Conservation (phyloP, 2,113 vertebrate genomes). For the Prinia subflava region DNA sequence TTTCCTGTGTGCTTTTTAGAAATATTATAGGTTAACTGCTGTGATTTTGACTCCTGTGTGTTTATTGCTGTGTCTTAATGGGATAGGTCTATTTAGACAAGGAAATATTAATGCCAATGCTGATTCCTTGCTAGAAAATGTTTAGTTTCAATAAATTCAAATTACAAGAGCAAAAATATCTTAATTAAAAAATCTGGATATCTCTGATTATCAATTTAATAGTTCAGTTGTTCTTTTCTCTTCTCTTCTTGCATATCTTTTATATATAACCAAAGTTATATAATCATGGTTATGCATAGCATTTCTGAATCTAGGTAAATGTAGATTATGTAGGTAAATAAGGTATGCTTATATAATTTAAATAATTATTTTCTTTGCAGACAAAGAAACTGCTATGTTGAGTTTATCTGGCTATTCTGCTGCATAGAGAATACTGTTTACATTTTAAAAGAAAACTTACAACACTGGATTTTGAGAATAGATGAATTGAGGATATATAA, state of each 20-base stretch:
- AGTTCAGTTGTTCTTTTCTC: not conserved
- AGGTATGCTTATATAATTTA: not conserved
- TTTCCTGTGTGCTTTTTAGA: not conserved
- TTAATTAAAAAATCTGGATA: not conserved
- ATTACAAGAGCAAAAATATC: not conserved
- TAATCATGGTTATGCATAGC: not conserved
- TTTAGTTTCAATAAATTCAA: not conserved
- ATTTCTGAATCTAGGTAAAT: constrained; percentile 2
- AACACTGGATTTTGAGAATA: not conserved
- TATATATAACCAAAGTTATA: not conserved
- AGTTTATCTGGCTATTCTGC: not conserved
- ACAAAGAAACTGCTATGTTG: not conserved
- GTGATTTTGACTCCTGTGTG: not conserved
- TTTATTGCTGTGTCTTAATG: not conserved
- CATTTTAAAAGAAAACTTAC: constrained; percentile 4
- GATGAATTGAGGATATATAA: not conserved
- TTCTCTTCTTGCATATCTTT: not conserved
- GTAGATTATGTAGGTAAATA: not conserved
- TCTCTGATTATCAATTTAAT: not conserved
- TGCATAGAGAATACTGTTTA: not conserved
- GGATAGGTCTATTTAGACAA: not conserved
- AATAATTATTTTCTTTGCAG: not conserved
- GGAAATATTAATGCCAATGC: not conserved
- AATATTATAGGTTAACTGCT: not conserved
- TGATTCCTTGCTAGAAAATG: not conserved